These are phyloP conservation scores for Coregonus clupeaformis DNA, from an alignment of 2,113 vertebrate genomes.

Conservation along the genomic window DNA sequence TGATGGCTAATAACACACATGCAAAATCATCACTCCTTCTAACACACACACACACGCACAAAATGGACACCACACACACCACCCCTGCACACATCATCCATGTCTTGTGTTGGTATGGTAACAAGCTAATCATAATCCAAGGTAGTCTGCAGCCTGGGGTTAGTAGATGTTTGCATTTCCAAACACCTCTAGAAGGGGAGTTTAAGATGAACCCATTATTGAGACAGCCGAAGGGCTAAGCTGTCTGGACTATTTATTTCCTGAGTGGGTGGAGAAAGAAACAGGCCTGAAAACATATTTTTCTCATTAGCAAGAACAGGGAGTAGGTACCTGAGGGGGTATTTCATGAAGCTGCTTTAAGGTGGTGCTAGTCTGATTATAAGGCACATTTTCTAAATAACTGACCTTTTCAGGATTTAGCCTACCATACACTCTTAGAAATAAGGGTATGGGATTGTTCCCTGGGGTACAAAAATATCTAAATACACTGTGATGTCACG, in stretches of 20 bases:
- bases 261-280: conserved; percentile 16
- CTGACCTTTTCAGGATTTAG: conserved; percentile 15
- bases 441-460: no score
- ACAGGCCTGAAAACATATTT: neutral
- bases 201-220: conserved; percentile 40
- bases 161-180: conserved; percentile 9
- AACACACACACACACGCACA: no score
- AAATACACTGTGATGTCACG: no score
- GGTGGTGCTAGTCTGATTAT: neutral
- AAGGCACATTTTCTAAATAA: neutral
- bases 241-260: conserved; percentile 8
- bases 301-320: conserved; percentile 11
- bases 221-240: neutral
- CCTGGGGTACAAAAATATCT: no score
- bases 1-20: no score
- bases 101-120: neutral
- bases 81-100: neutral
- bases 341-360: conserved; percentile 1
- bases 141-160: conserved; percentile 12
- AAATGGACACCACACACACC: neutral
- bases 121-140: conserved; percentile 10
- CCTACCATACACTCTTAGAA: conserved; percentile 4
- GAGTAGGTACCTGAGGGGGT: neutral
- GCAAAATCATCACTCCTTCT: no score
- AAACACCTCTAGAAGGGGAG: conserved; percentile 9